A percentile compares a stretch with the other conserved stretches of the same genome.
Evolutionary conservation across 2,888 invertebrate genomes (phyloP).

Genomic region (Leistus spinibarbis): DNA sequence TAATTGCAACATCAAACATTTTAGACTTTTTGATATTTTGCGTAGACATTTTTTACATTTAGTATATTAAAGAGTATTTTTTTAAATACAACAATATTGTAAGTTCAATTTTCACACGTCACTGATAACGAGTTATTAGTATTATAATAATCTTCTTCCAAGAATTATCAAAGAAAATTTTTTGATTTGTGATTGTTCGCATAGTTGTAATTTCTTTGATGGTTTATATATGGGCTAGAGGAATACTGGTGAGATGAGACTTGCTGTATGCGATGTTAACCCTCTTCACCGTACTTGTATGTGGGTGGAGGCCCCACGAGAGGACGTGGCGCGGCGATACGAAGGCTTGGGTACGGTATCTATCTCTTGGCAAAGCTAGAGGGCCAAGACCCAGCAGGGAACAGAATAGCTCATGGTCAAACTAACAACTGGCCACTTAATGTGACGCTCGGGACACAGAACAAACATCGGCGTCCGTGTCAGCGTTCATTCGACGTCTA

Average conservation of each 20-base stretch:
- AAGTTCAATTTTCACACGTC: too few relatives aligned
- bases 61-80: too few relatives aligned
- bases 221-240: not conserved
- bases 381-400: slow-evolving; percentile 47
- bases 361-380: slow-evolving; percentile 22
- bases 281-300: slow-evolving; percentile 6
- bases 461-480: slow-evolving; percentile 32
- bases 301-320: slow-evolving; percentile 18
- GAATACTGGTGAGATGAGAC: not conserved
- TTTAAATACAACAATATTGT: too few relatives aligned
- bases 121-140: too few relatives aligned
- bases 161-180: too few relatives aligned
- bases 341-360: slow-evolving; percentile 11
- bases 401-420: slow-evolving; percentile 58
- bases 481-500: not conserved
- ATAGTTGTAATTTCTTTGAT: not conserved
- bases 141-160: too few relatives aligned
- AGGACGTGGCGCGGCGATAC: not conserved
- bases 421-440: slow-evolving; percentile 60
- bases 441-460: slow-evolving; percentile 57
- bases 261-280: not conserved
- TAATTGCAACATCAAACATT: not conserved
- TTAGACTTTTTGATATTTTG: not conserved
- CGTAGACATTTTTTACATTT: too few relatives aligned
- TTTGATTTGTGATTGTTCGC: not conserved